These are phyloP conservation scores for Stenurella melanura DNA, from an alignment of 2,888 invertebrate species.

Conservation along the genomic window DNA sequence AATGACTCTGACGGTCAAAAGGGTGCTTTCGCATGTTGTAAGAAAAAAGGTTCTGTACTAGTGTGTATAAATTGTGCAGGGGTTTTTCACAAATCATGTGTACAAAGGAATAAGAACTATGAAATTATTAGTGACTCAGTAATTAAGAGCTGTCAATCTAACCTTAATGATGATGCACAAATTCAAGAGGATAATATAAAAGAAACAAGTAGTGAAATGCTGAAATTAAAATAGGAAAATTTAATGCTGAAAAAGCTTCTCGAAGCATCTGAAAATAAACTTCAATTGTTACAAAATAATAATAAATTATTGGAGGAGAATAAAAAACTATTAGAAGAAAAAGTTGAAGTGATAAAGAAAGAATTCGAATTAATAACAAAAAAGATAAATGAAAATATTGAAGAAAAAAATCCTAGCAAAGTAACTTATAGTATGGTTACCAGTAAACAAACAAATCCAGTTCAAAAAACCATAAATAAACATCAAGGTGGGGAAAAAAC, in stretches of 20 bases:
- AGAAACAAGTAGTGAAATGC: background rate
- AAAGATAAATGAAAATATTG: too few species aligned
- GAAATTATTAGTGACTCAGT: too few species aligned
- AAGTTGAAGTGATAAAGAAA: too few species aligned
- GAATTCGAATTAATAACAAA: too few species aligned
- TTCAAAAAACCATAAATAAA: too few species aligned
- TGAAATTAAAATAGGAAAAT: conserved; percentile 20
- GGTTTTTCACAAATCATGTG: background rate
- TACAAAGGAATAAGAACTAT: conserved; percentile 6
- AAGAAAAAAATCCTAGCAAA: too few species aligned
- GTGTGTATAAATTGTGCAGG: conserved; percentile 2
- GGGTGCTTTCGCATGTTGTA: conserved; percentile 8
- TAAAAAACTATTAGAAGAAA: too few species aligned
- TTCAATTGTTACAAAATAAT: conserved; percentile 21
- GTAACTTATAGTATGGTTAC: too few species aligned
- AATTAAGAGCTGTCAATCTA: background rate
- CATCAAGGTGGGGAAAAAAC: too few species aligned
- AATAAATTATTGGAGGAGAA: conserved; percentile 24
- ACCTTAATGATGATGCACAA: background rate
- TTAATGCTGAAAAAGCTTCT: conserved; percentile 7
- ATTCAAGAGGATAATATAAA: background rate
- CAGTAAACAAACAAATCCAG: too few species aligned
- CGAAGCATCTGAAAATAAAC: conserved; percentile 22
- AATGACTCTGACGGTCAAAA: too few species aligned
- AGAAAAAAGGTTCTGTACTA: background rate